Evolutionary conservation across 2,888 invertebrate species (phyloP), one percentile per base, ranked within the genome.

Genomic region (Eilema depressum): DNA sequence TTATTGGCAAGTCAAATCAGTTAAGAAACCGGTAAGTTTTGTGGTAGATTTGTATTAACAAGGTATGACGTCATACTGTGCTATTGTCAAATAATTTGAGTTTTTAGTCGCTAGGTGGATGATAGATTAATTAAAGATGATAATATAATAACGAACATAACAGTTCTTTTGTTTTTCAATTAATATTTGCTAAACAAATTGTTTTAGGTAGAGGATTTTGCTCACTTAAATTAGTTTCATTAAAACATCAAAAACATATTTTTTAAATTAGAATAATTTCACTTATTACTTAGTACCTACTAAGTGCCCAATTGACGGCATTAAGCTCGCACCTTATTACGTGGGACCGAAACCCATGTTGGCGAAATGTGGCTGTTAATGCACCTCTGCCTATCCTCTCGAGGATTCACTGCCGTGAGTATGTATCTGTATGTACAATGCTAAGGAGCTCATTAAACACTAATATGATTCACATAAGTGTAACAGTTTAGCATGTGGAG

Each of bases 381-480:
- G n/a, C n/a, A n/a, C n/a, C n/a, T n/a, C n/a, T n/a, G n/a, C n/a
- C n/a, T n/a, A n/a, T n/a, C n/a, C n/a, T n/a, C n/a, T n/a, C n/a
- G n/a, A n/a, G n/a, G n/a, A n/a, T n/a, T n/a, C n/a, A n/a, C n/a
- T n/a, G n/a, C n/a, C n/a, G n/a, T n/a, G n/a, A n/a, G n/a, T n/a
- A n/a, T n/a, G n/a, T n/a, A n/a, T n/a, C n/a, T n/a, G n/a, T n/a
- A n/a, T n/a, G n/a, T n/a, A 4, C 17, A 17, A 17, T 41, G 17
- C 17, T 17, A 14, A 3, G 17, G 23, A 2, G 14, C 26, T 25
- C 12, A 7, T 25, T 25, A 25, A 59, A 26, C 20, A 33, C 10
- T 61, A 61, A n/a, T 61, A 28, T 61, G 30, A 61, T n/a, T 28
- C 28, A 61, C 30, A 61, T 12, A 61, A 61, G 26, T 26, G 17